phyloP scores from a whole-genome alignment of 2,888 invertebrate genomes.

The Limenitis camilla region DNA sequence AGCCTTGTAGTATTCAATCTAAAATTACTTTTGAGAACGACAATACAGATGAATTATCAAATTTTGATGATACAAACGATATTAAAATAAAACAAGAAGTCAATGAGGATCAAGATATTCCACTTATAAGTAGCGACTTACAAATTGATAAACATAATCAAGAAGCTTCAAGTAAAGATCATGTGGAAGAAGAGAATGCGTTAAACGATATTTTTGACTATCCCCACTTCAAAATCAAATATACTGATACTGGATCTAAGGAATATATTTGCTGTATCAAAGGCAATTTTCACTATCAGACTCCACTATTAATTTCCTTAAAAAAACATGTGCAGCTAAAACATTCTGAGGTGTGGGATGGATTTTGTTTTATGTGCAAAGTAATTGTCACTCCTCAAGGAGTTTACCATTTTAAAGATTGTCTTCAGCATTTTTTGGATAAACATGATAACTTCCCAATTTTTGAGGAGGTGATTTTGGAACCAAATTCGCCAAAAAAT shows the following conservation, averaged over 20 bases:
- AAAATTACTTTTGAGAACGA: slow-evolving; percentile 57
- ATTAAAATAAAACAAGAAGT: slow-evolving; percentile 12
- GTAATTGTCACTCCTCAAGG: slow-evolving; percentile 60
- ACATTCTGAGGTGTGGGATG: slow-evolving; percentile 69
- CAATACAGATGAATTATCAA: slow-evolving; percentile 32
- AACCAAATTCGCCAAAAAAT: slow-evolving; percentile 10
- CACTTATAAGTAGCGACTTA: not conserved
- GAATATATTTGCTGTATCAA: slow-evolving; percentile 64
- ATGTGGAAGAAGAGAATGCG: not conserved
- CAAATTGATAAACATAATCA: not conserved
- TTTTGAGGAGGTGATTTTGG: slow-evolving; percentile 34
- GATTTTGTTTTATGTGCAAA: slow-evolving; percentile 70
- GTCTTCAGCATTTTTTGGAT: slow-evolving; percentile 58
- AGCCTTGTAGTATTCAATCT: slow-evolving; percentile 35
- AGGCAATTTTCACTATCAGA: slow-evolving; percentile 52
- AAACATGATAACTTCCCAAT: slow-evolving; percentile 60
- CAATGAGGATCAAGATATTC: slow-evolving; percentile 4
- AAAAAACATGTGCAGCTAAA: slow-evolving; percentile 61
- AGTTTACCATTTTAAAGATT: slow-evolving; percentile 48
- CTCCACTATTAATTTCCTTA: slow-evolving; percentile 56
- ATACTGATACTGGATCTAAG: slow-evolving; percentile 42
- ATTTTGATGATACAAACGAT: not conserved
- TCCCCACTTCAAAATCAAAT: slow-evolving; percentile 55
- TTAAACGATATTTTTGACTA: slow-evolving; percentile 30
- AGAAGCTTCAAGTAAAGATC: not conserved